Evolutionary conservation across 2,113 vertebrate species (phyloP).

Genomic region (Menura novaehollandiae): DNA sequence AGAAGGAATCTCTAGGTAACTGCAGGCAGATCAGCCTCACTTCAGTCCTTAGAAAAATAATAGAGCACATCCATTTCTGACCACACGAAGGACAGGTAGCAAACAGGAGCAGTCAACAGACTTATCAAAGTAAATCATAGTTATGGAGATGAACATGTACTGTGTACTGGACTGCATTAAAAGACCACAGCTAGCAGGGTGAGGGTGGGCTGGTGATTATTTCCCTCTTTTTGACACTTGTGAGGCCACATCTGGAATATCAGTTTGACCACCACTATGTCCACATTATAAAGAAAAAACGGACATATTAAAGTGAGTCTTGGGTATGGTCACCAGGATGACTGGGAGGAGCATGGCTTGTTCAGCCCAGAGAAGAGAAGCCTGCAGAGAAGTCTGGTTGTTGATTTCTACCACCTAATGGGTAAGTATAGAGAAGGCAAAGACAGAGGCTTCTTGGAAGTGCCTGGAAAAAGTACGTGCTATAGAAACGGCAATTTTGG

Average conservation of each 20-base stretch:
- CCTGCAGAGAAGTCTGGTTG: neutral
- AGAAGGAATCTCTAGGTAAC: neutral
- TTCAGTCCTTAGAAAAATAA: neutral
- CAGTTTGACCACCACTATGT: rapidly evolving
- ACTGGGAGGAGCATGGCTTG: neutral
- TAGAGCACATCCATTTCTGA: neutral
- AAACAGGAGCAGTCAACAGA: neutral
- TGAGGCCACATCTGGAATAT: neutral
- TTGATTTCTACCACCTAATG: neutral
- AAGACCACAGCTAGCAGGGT: neutral
- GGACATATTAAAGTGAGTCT: neutral
- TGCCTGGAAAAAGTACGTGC: neutral
- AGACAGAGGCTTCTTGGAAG: neutral
- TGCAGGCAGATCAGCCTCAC: neutral
- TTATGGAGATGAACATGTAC: neutral
- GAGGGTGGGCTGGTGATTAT: neutral
- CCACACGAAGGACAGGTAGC: neutral
- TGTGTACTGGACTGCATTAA: neutral
- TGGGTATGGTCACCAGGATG: neutral
- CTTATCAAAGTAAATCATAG: neutral
- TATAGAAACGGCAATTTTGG: neutral
- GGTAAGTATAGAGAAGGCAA: neutral
- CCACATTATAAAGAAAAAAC: neutral
- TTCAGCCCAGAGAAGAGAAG: neutral
- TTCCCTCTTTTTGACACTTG: neutral